Conservation (phyloP, 1,140 invertebrate genomes). For the Ceratina calcarata region DNA sequence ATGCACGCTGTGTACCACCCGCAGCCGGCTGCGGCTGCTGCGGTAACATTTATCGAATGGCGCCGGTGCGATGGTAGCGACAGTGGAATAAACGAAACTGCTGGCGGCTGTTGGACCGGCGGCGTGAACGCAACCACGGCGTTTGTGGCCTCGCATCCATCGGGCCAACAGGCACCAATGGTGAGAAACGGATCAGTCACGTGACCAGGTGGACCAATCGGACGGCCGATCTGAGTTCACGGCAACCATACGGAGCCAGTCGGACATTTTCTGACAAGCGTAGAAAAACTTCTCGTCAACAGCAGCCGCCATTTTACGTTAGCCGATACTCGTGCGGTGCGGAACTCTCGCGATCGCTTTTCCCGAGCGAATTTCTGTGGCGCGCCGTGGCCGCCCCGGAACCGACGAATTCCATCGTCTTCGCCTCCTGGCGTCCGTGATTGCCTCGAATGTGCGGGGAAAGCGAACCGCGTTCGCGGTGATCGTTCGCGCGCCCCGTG, state of each 20-base stretch:
- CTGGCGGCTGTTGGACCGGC: slow-evolving; percentile 46
- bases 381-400: slow-evolving; percentile 63
- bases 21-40: too few relatives aligned
- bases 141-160: slow-evolving; percentile 57
- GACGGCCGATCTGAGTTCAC: slow-evolving; percentile 78
- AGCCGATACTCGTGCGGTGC: slow-evolving; percentile 83
- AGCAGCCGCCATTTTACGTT: slow-evolving; percentile 92
- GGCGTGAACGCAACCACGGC: slow-evolving; percentile 59
- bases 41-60: slow-evolving; percentile 44
- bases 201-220: slow-evolving; percentile 75
- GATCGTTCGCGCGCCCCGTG: slow-evolving; percentile 68
- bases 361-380: slow-evolving; percentile 69
- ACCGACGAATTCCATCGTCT: slow-evolving; percentile 63
- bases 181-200: slow-evolving; percentile 66
- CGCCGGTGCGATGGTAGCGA: slow-evolving; percentile 22
- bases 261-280: slow-evolving; percentile 93
- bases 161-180: slow-evolving; percentile 67
- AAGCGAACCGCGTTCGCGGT: slow-evolving; percentile 68
- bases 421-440: slow-evolving; percentile 60
- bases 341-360: slow-evolving; percentile 70
- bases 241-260: slow-evolving; percentile 83
- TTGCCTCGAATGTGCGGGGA: slow-evolving; percentile 63
- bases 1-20: slow-evolving; percentile 26
- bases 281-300: slow-evolving; percentile 95
- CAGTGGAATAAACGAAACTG: slow-evolving; percentile 39